Base-by-base conservation (phyloP, 2,888 invertebrate species). In the Vannuccia rotundouncinata region DNA sequence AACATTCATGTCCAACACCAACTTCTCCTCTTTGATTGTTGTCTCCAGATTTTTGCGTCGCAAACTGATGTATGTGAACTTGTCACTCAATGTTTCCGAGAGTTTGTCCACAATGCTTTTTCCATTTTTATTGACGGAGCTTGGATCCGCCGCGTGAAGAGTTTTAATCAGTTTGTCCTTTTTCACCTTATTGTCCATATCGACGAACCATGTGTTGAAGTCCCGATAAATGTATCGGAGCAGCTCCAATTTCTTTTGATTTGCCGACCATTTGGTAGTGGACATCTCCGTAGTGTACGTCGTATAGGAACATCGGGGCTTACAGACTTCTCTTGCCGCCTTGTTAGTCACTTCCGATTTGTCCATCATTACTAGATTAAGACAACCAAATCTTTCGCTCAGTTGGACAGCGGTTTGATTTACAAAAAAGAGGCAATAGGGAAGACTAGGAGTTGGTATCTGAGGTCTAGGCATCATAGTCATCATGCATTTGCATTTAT, bases 11-110 rank as follows among this genome's bases (percentile, higher is more conserved):
- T 79, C 79, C 27, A 79, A 25, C 25, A 78, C 78, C 5, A 79
- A 25, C 28, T 79, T 79, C 74, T 79, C 79, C 1, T 27, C 29
- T 30, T 78, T 79, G 2, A 78, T 79, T 27, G n/a, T 78, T n/a
- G 78, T 28, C n/a, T 79, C 79, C 27, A 75, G 78, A 79, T 79
- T 79, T 79, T 78, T 77, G 1, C 79, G 1, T 1, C 25, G 73
- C n/a, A 79, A 17, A 10, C 30, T 79, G 1, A 79, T 73, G 74
- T 78, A 79, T 17, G 29, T 27, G 25, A 75, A 78, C 22, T 79
- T 73, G 78, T 79, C 28, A 29, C 28, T 79, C 17, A 17, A 59
- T 22, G 10, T 31, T 29, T 25, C 1, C n/a, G 25, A 28, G 27
- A 28, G 29, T n/a, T 77, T 79, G 27, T 79, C 27, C n/a, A n/a